Conservation (phyloP, 2,888 invertebrate genomes). For the Neoaliturus tenellus region DNA sequence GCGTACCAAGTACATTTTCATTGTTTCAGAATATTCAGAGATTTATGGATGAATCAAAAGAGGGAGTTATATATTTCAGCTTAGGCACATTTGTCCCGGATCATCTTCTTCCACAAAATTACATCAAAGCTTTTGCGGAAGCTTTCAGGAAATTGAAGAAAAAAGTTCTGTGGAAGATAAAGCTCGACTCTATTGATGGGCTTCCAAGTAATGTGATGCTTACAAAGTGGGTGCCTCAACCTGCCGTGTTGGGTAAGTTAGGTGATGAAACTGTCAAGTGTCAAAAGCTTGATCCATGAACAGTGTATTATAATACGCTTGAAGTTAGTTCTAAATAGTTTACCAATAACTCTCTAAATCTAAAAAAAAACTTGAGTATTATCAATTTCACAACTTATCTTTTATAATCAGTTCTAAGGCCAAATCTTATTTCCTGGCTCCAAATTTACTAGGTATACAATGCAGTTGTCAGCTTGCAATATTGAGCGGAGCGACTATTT, state of each 20-base stretch:
- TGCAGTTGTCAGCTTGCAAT: too few relatives aligned
- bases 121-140: not conserved
- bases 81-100: not conserved
- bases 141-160: not conserved
- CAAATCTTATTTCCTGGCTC: too few relatives aligned
- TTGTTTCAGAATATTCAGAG: not conserved
- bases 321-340: not conserved
- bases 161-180: conserved; percentile 12
- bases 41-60: not conserved
- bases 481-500: too few relatives aligned
- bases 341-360: not conserved
- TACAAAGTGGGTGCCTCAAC: conserved; percentile 4
- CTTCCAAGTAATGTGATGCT: not conserved
- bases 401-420: too few relatives aligned
- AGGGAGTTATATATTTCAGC: conserved; percentile 12
- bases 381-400: not conserved
- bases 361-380: not conserved
- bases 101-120: not conserved
- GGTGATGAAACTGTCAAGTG: too few relatives aligned
- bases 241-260: not conserved
- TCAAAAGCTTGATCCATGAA: not conserved
- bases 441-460: too few relatives aligned
- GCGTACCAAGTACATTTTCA: too few relatives aligned
- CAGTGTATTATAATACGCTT: not conserved
- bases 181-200: not conserved